A percentile compares a stretch with the other conserved stretches of the same genome.
Conservation (phyloP, 2,797 vertebrate species). For the Clarias laeviceps region DNA sequence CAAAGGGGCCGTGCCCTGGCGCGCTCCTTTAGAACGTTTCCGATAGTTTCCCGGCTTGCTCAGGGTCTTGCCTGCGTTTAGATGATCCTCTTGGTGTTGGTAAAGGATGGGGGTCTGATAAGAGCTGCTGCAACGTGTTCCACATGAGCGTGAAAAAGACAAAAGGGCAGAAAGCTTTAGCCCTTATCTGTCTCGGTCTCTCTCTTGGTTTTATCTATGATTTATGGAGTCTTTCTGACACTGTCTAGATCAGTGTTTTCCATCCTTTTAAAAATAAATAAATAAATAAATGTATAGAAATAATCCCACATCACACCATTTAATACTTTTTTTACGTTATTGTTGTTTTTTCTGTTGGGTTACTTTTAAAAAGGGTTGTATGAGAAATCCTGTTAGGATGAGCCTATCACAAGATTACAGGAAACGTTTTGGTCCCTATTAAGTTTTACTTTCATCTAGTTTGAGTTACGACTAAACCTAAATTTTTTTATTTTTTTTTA, state of each 20-base stretch:
- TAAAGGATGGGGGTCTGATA: conserved; percentile 64
- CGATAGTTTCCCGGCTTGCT: conserved; percentile 55
- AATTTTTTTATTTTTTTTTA: background rate
- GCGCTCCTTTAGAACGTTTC: conserved; percentile 49
- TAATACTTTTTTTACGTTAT: background rate
- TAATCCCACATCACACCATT: background rate
- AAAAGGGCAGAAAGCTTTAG: conserved; percentile 73
- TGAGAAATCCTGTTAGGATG: background rate
- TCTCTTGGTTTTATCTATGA: conserved; percentile 43
- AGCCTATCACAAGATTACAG: background rate
- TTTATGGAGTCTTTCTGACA: conserved; percentile 28
- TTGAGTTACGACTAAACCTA: background rate
- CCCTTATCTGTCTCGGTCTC: conserved; percentile 56
- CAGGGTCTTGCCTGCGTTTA: conserved; percentile 48
- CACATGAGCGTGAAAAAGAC: conserved; percentile 71
- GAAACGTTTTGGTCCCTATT: background rate
- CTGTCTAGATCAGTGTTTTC: conserved; percentile 8
- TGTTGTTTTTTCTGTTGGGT: background rate
- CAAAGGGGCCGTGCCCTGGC: conserved; percentile 56
- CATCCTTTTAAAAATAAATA: background rate
- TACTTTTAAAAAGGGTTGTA: background rate
- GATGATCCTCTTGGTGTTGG: conserved; percentile 53
- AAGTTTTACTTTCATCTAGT: background rate
- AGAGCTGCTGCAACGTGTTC: conserved; percentile 64
- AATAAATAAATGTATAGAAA: background rate